Base-by-base conservation (phyloP, 1,140 invertebrate species). In the Pissodes strobi region DNA sequence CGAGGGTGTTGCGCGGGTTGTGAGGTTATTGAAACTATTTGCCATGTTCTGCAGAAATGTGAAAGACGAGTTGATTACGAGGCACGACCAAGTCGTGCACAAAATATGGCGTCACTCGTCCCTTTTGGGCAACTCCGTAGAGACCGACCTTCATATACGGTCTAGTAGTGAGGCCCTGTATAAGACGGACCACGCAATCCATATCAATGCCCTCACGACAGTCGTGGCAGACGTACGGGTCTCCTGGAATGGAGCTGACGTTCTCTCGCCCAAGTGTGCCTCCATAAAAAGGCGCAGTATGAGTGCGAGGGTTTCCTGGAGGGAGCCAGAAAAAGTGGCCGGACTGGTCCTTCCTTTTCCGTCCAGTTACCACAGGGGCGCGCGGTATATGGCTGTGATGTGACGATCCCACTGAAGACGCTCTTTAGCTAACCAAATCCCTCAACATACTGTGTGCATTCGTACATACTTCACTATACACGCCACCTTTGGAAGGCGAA, bases 1-100 rank as follows among this genome's bases (percentile, higher is more conserved):
- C 46, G 18, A n/a, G 4, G 4, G 21, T 46, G 57, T 10, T 2
- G 64, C 5, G 51, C 15, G 0, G 66, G 66, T 0, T 68, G 67
- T 19, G 19, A 21, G 0, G 10, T 18, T 0, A 30, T 17, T 0
- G 69, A 70, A 21, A 22, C 62, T 4, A 17, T 70, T 0, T 68
- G 25, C 2, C 68, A 70, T 18, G 62, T 67, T 3, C 53, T 68
- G 0, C 63, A 70, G 19, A 15, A 34, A 2, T 70, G 69, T 21
- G 51, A 56, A 72, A n/a, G 21, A 30, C 6, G 38, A 58, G 9
- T 9, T 67, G 4, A 65, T 68, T 9, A 9, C 9, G 0, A 12
- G 69, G 2, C 69, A 70, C 38, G 60, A 68, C 19, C 22, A 57
- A 4, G 21, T 63, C 0, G 58, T 46, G 4, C 9, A 18, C 5